Base-by-base conservation (phyloP, 2,888 invertebrate genomes). In the Brachyopa scutellaris region DNA sequence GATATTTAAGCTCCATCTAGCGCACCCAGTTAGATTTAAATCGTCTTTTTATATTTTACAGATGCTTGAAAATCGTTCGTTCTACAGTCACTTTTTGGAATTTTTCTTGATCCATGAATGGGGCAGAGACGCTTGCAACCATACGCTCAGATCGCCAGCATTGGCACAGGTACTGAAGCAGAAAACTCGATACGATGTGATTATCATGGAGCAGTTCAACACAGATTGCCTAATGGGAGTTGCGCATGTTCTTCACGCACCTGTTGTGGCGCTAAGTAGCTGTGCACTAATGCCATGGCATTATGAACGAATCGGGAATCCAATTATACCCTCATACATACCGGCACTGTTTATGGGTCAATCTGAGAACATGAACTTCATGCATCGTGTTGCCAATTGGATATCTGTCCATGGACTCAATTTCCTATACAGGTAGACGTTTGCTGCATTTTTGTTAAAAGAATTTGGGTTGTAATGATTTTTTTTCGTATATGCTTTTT, bases 181-280 rank as follows among this genome's bases (percentile, higher is more conserved):
- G 1, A 91, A 91, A 80, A 88, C 90, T 2, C 92, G 92, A 51
- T 95, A 93, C 86, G 95, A 96, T 88, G 88, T 95, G 0, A 91
- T 95, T 4, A 87, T 96, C 0, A 90, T 93, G 62, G 95, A 96
- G 89, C 92, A 92, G 67, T 95, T 96, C 87, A 94, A 94, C 84
- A 92, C 93, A 53, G 94, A 95, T 86, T 95, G 95, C 87, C 93
- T 93, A 87, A 89, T 95, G 84, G 94, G 93, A 1, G 88, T 96
- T 29, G 93, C 93, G 0, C 91, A 94, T 85, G 92, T 93, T 85
- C 91, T 94, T 8, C 88, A 92, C 40, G 93, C 93, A 0, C 94
- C 95, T 0, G 92, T 93, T 1, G 91, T 95, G 0, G 89, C 87
- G 0, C 21, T 89, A 0, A 89, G 88, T 78, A 89, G 94, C 1